Conservation (phyloP, 2,113 vertebrate species). For the Hiodon alosoides region DNA sequence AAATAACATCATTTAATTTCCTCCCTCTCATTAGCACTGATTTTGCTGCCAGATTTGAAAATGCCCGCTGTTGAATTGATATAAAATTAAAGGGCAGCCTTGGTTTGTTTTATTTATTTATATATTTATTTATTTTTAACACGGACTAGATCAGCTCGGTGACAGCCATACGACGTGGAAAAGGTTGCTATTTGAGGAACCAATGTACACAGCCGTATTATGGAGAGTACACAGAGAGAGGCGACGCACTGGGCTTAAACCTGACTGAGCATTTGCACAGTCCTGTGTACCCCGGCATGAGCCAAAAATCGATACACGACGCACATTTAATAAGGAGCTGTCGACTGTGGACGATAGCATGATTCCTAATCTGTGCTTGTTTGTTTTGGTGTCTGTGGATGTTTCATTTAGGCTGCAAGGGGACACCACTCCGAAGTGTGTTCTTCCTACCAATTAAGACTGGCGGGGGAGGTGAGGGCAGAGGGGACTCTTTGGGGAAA, state of each 20-base stretch:
- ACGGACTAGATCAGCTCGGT: conserved; percentile 6
- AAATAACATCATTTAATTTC: conserved; percentile 26
- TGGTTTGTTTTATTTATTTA: conserved; percentile 1
- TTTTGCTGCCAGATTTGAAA: conserved; percentile 24
- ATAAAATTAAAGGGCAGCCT: conserved; percentile 23
- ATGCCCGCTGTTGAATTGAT: conserved; percentile 29
- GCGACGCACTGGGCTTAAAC: background rate
- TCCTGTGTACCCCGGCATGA: no score
- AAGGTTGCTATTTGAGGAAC: background rate
- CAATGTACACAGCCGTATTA: background rate
- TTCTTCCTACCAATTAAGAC: conserved; percentile 29
- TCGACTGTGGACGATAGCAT: no score
- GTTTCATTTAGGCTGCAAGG: conserved; percentile 15
- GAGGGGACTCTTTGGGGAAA: conserved; percentile 26
- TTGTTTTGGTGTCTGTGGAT: background rate
- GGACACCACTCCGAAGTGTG: conserved; percentile 9
- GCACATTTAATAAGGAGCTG: no score
- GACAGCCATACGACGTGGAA: conserved; percentile 3
- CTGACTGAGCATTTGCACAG: no score
- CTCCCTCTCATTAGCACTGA: conserved; percentile 25
- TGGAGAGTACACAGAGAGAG: background rate
- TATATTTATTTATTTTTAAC: background rate
- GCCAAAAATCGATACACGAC: no score
- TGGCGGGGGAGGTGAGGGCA: conserved; percentile 22
- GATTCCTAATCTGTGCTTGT: background rate